These are phyloP conservation scores for Cheilosia grossa DNA, from an alignment of 2,888 invertebrate species.

Conservation along the genomic window DNA sequence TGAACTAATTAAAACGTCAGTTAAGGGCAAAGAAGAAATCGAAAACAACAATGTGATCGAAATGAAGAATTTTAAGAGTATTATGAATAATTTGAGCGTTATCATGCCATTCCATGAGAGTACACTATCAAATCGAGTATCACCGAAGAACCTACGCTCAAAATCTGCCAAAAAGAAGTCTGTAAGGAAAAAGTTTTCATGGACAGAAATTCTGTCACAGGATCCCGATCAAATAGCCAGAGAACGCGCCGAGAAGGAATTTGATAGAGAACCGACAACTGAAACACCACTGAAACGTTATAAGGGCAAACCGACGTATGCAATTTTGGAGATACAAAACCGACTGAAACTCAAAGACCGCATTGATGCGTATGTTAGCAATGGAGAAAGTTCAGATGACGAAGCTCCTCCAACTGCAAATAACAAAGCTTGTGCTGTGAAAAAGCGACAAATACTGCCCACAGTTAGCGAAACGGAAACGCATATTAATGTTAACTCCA, in stretches of 20 bases:
- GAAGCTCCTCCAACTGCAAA: constrained; percentile 27
- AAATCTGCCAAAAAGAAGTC: constrained; percentile 82
- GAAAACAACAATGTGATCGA: constrained; percentile 82
- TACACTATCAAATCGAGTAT: constrained; percentile 83
- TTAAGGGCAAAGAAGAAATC: constrained; percentile 80
- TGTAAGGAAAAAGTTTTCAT: constrained; percentile 81
- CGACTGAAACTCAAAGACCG: constrained; percentile 80
- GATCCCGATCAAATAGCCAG: constrained; percentile 83
- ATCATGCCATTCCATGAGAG: constrained; percentile 81
- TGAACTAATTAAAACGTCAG: constrained; percentile 80
- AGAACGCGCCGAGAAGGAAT: constrained; percentile 83
- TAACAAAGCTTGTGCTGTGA: constrained; percentile 38
- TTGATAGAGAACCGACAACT: constrained; percentile 81
- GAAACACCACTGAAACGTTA: constrained; percentile 78
- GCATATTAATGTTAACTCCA: constrained; percentile 59
- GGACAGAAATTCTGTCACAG: constrained; percentile 82
- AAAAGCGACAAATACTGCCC: constrained; percentile 38
- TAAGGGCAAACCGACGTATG: constrained; percentile 82
- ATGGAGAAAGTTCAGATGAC: constrained; percentile 66
- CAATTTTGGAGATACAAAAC: constrained; percentile 81
- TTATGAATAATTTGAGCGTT: constrained; percentile 79
- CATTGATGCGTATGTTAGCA: constrained; percentile 76
- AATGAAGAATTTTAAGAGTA: constrained; percentile 83
- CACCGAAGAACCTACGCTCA: constrained; percentile 87
- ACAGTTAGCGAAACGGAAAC: constrained; percentile 23